Evolutionary conservation across 2,113 vertebrate genomes (phyloP).

Genomic region (Delphinus delphis): DNA sequence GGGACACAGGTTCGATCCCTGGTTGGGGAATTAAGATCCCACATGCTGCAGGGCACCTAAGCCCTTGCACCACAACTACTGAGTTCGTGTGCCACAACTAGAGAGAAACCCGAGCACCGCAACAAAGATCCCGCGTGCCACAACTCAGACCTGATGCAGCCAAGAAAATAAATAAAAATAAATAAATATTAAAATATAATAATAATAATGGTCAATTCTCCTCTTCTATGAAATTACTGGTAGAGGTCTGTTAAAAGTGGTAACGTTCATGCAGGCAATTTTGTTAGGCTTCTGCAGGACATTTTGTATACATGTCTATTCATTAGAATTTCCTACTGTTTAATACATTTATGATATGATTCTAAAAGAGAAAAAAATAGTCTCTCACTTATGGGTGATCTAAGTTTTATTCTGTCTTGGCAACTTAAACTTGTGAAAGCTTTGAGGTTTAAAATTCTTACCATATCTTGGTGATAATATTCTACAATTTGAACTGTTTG

Average conservation of each 20-base stretch:
- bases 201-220: not conserved
- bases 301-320: constrained; percentile 22
- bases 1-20: too few relatives aligned
- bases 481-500: not conserved
- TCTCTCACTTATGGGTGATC: not conserved
- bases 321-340: not conserved
- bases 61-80: too few relatives aligned
- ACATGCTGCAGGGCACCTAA: too few relatives aligned
- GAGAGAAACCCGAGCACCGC: too few relatives aligned
- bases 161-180: too few relatives aligned
- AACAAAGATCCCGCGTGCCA: too few relatives aligned
- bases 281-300: not conserved
- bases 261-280: not conserved
- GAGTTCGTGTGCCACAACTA: too few relatives aligned
- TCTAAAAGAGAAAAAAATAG: not conserved
- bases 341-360: not conserved
- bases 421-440: not conserved
- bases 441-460: constrained; percentile 9
- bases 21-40: too few relatives aligned
- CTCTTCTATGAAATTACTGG: not conserved
- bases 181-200: too few relatives aligned
- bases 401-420: not conserved
- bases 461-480: not conserved
- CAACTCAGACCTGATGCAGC: too few relatives aligned
- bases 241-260: not conserved